A percentile compares a stretch with the other conserved stretches of the same genome.
Evolutionary conservation across 1,140 invertebrate species (phyloP).

Genomic region (Ceratina calcarata): DNA sequence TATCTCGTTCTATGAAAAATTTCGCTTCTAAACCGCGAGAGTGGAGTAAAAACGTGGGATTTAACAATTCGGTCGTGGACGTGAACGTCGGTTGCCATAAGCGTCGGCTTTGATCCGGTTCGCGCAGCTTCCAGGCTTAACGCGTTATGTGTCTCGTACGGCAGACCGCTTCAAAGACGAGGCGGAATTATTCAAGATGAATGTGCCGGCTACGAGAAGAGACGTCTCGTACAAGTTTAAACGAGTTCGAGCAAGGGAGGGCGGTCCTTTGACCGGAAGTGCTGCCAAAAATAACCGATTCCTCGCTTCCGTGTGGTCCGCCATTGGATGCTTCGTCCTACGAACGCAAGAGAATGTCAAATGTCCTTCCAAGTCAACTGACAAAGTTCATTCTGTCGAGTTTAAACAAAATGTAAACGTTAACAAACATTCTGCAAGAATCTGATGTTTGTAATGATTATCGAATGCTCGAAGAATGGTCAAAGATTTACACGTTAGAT

Average conservation of each 20-base stretch:
- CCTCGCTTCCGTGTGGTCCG: not conserved
- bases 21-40: not conserved
- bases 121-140: slow-evolving; percentile 13
- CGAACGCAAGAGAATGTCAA: not conserved
- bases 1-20: too few species aligned
- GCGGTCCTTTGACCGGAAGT: not conserved
- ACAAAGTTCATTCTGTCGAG: too few species aligned
- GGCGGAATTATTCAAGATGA: slow-evolving; percentile 13
- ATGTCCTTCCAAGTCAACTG: too few species aligned
- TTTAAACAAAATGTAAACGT: too few species aligned
- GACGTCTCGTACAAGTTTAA: slow-evolving; percentile 22
- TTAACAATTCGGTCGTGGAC: not conserved
- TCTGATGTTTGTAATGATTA: too few species aligned
- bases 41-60: not conserved
- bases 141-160: not conserved
- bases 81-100: not conserved
- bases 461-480: too few species aligned
- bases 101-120: slow-evolving; percentile 8
- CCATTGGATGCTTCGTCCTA: too few species aligned
- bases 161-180: not conserved
- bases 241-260: not conserved
- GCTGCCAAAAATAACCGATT: not conserved
- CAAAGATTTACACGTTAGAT: too few species aligned
- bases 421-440: too few species aligned
- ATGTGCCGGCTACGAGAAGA: not conserved